phyloP scores from a whole-genome alignment of 2,888 invertebrate species.

The Tetheella fluctuosa region DNA sequence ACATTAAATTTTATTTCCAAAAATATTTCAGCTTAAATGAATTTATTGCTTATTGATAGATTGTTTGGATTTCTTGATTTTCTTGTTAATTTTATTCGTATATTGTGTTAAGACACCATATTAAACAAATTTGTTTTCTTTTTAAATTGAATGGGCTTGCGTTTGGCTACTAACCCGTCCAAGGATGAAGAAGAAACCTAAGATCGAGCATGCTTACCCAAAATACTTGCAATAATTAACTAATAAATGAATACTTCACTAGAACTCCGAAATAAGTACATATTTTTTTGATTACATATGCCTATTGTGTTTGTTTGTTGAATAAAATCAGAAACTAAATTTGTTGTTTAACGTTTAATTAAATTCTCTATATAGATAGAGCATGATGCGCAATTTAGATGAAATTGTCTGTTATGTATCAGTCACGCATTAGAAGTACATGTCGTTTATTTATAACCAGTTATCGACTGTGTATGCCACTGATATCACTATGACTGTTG shows the following conservation, averaged over 20 bases:
- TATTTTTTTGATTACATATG: background rate
- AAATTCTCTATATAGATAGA: background rate
- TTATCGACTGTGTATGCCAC: background rate
- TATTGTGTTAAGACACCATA: too few species aligned
- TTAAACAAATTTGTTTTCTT: too few species aligned
- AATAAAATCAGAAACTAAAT: background rate
- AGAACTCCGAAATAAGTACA: too few species aligned
- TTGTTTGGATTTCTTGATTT: background rate
- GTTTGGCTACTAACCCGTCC: too few species aligned
- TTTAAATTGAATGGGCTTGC: too few species aligned
- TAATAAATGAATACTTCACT: too few species aligned
- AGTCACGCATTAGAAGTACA: background rate
- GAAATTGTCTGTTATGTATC: conserved; percentile 1
- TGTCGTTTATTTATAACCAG: background rate
- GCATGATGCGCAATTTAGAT: background rate
- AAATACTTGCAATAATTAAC: too few species aligned
- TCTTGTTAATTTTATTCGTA: too few species aligned
- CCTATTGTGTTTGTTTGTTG: background rate
- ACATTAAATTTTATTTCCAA: background rate
- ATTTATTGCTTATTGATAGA: too few species aligned
- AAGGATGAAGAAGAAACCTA: too few species aligned
- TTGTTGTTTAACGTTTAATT: background rate
- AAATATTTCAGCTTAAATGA: background rate
- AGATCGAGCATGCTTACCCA: too few species aligned
- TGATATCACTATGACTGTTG: background rate